A percentile compares a stretch with the other conserved stretches of the same genome.
Conservation (phyloP, 2,888 invertebrate genomes). For the Tridacna gigas region DNA sequence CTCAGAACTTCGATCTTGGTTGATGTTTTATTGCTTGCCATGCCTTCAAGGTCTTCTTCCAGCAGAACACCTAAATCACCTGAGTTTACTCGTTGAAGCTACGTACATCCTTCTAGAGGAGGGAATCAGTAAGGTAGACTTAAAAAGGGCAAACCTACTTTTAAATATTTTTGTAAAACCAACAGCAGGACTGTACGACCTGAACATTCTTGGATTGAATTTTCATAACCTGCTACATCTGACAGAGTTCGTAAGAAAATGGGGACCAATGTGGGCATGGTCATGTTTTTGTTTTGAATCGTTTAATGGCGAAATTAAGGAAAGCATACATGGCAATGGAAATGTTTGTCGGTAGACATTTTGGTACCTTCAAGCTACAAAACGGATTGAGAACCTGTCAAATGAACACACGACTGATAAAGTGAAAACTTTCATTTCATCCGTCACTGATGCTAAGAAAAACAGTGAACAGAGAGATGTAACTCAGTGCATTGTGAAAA, state of each 20-base stretch:
- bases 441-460: conserved; percentile 12
- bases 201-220: conserved; percentile 41
- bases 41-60: conserved; percentile 34
- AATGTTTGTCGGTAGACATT: conserved; percentile 58
- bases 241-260: conserved; percentile 41
- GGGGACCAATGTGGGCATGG: conserved; percentile 67
- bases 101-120: conserved; percentile 4
- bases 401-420: background rate
- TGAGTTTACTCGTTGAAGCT: conserved; percentile 16
- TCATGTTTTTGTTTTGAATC: conserved; percentile 65
- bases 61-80: conserved; percentile 46
- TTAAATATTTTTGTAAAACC: conserved; percentile 1
- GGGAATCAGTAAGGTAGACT: conserved; percentile 3
- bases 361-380: conserved; percentile 59
- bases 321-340: conserved; percentile 57
- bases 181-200: background rate
- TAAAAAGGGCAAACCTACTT: conserved; percentile 11
- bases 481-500: conserved; percentile 13
- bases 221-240: conserved; percentile 57
- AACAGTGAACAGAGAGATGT: background rate
- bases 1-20: conserved; percentile 52
- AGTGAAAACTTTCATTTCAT: conserved; percentile 16
- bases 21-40: conserved; percentile 56
- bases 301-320: conserved; percentile 59
- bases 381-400: conserved; percentile 25